Evolutionary conservation across 2,113 vertebrate species (phyloP).

Genomic region (Columba livia): DNA sequence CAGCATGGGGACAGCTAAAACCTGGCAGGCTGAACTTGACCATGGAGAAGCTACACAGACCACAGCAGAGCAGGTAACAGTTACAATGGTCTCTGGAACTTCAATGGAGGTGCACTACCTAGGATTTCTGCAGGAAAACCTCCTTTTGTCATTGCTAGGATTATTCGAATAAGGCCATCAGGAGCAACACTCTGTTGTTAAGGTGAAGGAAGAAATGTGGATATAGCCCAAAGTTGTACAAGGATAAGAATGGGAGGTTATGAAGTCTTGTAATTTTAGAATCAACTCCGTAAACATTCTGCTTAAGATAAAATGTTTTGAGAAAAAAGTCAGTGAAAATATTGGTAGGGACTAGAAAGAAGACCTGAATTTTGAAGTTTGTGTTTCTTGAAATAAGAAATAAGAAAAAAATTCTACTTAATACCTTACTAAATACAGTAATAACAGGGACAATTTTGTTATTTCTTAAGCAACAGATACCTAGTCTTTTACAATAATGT

Average conservation of each 20-base stretch:
- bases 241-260: background rate
- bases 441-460: background rate
- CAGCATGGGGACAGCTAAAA: background rate
- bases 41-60: background rate
- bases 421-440: background rate
- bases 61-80: background rate
- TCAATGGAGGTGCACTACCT: background rate
- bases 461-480: background rate
- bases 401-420: background rate
- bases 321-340: background rate
- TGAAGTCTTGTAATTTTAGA: background rate
- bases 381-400: background rate
- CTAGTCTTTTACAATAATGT: background rate
- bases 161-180: background rate
- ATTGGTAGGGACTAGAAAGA: background rate
- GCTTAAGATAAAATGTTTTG: background rate
- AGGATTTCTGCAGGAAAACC: background rate
- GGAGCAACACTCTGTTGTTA: background rate
- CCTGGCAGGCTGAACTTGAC: background rate
- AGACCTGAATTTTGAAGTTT: background rate
- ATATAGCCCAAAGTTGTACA: background rate
- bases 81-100: background rate
- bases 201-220: background rate
- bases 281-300: background rate
- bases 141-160: background rate